Base-by-base conservation (phyloP, 2,113 vertebrate species). In the Pipa parva region DNA sequence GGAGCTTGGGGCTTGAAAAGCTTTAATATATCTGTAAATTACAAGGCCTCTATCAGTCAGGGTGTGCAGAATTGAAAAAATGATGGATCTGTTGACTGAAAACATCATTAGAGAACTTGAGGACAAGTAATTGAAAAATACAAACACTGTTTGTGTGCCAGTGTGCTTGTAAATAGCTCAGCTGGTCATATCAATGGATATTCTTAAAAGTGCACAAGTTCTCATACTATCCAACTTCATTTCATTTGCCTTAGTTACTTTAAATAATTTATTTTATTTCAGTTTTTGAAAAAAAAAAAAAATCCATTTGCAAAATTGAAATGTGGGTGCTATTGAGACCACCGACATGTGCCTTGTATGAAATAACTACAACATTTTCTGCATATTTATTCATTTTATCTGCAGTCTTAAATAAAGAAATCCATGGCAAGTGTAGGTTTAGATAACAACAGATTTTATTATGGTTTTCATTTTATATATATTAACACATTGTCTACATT, bases 11-110 rank as follows among this genome's bases (percentile, higher is more conserved):
- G 66, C 66, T 61, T 70, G 58, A 54, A 70, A 70, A 70, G 58
- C 66, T 70, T 70, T 70, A 70, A 70, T 70, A 70, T 70, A 70
- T 70, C 58, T 59, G 66, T 70, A 70, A 70, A 70, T 70, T 70
- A 61, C 66, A 61, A 70, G 66, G 66, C 48, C 66, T 70, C 66
- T 60, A 70, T 70, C 66, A 70, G 60, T 70, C 66, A 70, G 66
- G 66, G 66, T 54, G 66, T 54, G 49, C 66, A 61, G 61, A 70
- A 70, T 70, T 70, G 66, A 70, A 70, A 70, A 70, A 70, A 60
- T 70, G 66, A 70, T 70, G 66, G 66, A 70, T 70, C 66, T 70
- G 66, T 70, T 60, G 66, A 70, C 66, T 70, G 66, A 61, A 70
- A 58, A 61, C 66, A 70, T 60, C 66, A 70, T 70, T 70, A 70